phyloP scores from a whole-genome alignment of 1,140 invertebrate genomes.

The Anoplolepis gracilipes region DNA sequence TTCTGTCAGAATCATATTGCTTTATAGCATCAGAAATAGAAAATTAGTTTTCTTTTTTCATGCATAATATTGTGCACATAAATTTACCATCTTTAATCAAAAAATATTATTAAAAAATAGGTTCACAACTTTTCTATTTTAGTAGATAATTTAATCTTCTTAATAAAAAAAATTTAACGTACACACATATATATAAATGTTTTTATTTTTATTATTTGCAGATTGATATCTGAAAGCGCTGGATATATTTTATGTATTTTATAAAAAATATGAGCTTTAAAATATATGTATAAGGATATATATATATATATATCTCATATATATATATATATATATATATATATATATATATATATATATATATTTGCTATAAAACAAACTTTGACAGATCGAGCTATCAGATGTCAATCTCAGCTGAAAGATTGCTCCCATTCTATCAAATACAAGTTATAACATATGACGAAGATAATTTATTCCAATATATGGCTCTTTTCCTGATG shows the following conservation, averaged over 20 bases:
- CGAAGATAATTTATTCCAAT: neutral
- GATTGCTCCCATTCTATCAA: neutral
- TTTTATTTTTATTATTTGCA: too few species aligned
- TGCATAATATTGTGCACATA: neutral
- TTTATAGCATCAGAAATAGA: constrained; percentile 9
- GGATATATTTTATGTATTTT: too few species aligned
- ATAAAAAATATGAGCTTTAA: too few species aligned
- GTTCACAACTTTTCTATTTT: neutral
- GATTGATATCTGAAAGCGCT: too few species aligned
- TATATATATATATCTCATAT: neutral
- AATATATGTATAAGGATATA: too few species aligned
- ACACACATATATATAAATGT: neutral
- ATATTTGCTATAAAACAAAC: neutral
- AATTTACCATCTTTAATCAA: neutral
- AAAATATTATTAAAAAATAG: neutral
- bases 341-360: neutral
- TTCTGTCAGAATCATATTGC: neutral
- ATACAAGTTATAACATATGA: neutral
- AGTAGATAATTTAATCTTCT: constrained; percentile 10
- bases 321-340: too few species aligned
- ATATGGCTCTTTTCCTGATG: neutral
- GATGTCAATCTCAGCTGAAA: neutral
- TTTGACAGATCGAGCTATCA: too few species aligned
- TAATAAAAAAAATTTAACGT: neutral
- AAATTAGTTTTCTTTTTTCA: neutral